Evolutionary conservation across 2,113 vertebrate species (phyloP), one percentile per base, ranked within the genome.

Genomic region (Bambusicola thoracicus): DNA sequence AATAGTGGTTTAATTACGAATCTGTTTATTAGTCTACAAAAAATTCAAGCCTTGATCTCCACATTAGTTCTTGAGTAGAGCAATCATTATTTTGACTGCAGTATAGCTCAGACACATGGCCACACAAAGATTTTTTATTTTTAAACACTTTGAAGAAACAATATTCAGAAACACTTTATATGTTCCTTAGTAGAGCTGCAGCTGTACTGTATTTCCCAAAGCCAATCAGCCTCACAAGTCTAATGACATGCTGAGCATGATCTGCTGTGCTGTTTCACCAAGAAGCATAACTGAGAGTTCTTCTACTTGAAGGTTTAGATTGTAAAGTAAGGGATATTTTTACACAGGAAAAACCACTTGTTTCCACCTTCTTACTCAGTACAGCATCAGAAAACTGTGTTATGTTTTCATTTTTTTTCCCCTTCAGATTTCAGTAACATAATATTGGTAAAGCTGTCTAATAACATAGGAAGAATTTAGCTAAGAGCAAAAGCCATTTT

Each of bases 401-500:
- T 76, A 67, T 70, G 13, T 10, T 62, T 65, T 81, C 16, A 21
- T 43, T 73, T 77, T 80, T 69, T 62, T 13, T 22, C 58, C 30
- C 58, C 43, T 86, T 58, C 46, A 72, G 36, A 61, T 25, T 74
- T 3, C 14, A 0, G 0, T 62, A 87, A 79, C 53, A 40, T 38
- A 92, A 89, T 75, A 46, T 38, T 79, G 44, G 44, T 80, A 80
- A 94, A 89, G 34, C 66, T 86, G 51, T 40, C 82, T 84, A 69
- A 90, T 87, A 86, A 68, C 0, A 5, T 34, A 59, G 67, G 43
- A 93, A 20, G 25, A 93, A 89, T 77, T 85, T 77, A 85, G 67
- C 81, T 80, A 74, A 70, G 20, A 92, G 81, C 81, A 91, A 80
- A 55, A 91, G 32, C 49, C 6, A 1, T 66, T 74, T 61, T 93